phyloP scores from a whole-genome alignment of 2,113 vertebrate species.

The Trochalopteron elliotii region DNA sequence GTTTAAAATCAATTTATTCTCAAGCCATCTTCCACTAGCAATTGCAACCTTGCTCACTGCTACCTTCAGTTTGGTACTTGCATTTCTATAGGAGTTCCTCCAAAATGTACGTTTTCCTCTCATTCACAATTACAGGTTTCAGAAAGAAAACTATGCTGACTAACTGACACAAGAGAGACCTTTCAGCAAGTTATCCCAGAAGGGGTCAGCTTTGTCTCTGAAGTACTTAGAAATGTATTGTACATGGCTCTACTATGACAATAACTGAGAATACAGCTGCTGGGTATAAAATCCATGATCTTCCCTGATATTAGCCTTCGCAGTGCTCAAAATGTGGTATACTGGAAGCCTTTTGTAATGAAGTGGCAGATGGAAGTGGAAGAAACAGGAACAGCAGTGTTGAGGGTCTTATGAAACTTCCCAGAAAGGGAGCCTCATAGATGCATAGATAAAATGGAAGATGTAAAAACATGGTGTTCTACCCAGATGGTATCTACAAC shows the following conservation, averaged over 20 bases:
- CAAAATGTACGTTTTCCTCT: background rate
- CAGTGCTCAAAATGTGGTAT: background rate
- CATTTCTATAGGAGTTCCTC: background rate
- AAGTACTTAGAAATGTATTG: slow-evolving; percentile 26
- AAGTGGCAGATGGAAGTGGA: background rate
- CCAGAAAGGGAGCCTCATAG: background rate
- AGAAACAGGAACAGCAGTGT: background rate
- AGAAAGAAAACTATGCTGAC: background rate
- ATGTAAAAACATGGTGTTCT: background rate
- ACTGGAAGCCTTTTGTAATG: background rate
- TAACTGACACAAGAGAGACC: background rate
- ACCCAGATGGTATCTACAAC: background rate
- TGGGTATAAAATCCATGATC: slow-evolving; percentile 9
- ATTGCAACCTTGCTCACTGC: background rate
- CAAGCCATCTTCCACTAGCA: background rate
- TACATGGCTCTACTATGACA: background rate
- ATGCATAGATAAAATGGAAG: background rate
- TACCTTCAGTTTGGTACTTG: background rate
- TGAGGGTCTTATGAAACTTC: background rate
- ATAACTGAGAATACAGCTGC: slow-evolving; percentile 12
- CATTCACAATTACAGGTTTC: background rate
- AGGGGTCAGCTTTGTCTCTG: slow-evolving; percentile 26
- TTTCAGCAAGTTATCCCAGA: slow-evolving; percentile 20
- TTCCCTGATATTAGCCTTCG: slow-evolving; percentile 23
- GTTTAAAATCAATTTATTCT: slow-evolving; percentile 43